Evolutionary conservation across 1,140 invertebrate species (phyloP).

Genomic region (Pseudomyrmex gracilis): DNA sequence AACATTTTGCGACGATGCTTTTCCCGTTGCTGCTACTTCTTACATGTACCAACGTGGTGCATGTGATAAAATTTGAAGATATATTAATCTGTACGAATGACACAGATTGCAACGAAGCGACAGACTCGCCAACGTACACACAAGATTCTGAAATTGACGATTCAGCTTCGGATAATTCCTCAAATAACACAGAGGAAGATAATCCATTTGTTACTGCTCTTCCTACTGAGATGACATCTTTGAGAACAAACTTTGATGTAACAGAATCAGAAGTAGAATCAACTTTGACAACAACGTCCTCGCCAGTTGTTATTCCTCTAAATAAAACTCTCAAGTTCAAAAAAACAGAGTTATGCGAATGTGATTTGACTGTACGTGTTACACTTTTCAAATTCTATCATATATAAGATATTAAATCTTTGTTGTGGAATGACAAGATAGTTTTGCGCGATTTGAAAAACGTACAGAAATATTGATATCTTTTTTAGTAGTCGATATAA

Average conservation of each 20-base stretch:
- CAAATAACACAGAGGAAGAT: constrained; percentile 30
- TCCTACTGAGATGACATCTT: constrained; percentile 31
- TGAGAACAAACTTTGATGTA: constrained; percentile 9
- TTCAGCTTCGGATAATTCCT: constrained; percentile 11
- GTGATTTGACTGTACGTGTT: constrained; percentile 79
- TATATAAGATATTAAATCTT: not conserved
- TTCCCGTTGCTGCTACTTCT: constrained; percentile 28
- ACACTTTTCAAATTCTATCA: not conserved
- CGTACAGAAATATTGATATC: not conserved
- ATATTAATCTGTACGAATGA: constrained; percentile 70
- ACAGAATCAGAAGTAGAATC: constrained; percentile 24
- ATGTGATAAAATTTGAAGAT: constrained; percentile 64
- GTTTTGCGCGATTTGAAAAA: too few relatives aligned
- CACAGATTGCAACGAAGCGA: constrained; percentile 69
- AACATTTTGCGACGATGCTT: constrained; percentile 30
- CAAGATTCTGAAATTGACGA: constrained; percentile 8
- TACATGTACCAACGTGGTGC: not conserved
- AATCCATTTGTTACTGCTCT: constrained; percentile 8
- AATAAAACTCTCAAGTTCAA: constrained; percentile 59
- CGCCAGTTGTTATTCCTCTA: constrained; percentile 4
- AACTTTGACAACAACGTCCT: constrained; percentile 29
- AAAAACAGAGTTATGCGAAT: constrained; percentile 76
- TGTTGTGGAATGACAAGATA: too few relatives aligned
- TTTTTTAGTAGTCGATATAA: not conserved
- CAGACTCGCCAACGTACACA: constrained; percentile 28